A percentile compares a stretch with the other conserved stretches of the same genome.
phyloP scores from a whole-genome alignment of 2,113 vertebrate genomes.

The Sphyrna mokarran region DNA sequence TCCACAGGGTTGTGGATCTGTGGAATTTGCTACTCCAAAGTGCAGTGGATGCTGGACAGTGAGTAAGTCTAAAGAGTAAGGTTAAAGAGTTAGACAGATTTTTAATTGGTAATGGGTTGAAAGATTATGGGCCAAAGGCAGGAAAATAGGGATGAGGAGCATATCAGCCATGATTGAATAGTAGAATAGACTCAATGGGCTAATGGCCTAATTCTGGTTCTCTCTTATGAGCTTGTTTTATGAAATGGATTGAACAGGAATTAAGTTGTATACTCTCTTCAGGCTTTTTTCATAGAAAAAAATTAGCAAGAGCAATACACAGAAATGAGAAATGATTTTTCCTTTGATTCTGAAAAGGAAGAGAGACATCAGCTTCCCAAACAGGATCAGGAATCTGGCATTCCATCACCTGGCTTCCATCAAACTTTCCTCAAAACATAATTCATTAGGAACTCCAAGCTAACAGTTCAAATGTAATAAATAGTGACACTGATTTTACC shows the following conservation, averaged over 20 bases:
- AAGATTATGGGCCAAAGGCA: too few relatives aligned
- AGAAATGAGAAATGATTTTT: neutral
- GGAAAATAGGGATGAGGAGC: too few relatives aligned
- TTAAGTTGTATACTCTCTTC: neutral
- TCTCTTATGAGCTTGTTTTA: too few relatives aligned
- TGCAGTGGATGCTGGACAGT: too few relatives aligned
- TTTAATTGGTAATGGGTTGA: too few relatives aligned
- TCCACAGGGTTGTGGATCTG: too few relatives aligned
- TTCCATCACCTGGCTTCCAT: neutral
- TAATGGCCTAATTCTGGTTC: too few relatives aligned
- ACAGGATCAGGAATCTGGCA: neutral
- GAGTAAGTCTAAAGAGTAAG: too few relatives aligned
- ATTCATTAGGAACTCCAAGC: neutral
- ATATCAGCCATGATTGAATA: too few relatives aligned
- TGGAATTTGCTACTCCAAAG: too few relatives aligned
- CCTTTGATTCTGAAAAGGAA: neutral
- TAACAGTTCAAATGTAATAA: conserved; percentile 18
- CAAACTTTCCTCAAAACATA: neutral
- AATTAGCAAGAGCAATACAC: neutral
- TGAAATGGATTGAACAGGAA: neutral
- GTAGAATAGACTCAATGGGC: too few relatives aligned
- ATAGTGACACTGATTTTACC: neutral
- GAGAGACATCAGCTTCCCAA: neutral
- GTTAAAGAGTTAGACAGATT: too few relatives aligned
- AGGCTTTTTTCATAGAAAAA: neutral